Evolutionary conservation across 2,113 vertebrate genomes (phyloP), one percentile per base, ranked within the genome.

Genomic region (Herpetotheres cachinnans): DNA sequence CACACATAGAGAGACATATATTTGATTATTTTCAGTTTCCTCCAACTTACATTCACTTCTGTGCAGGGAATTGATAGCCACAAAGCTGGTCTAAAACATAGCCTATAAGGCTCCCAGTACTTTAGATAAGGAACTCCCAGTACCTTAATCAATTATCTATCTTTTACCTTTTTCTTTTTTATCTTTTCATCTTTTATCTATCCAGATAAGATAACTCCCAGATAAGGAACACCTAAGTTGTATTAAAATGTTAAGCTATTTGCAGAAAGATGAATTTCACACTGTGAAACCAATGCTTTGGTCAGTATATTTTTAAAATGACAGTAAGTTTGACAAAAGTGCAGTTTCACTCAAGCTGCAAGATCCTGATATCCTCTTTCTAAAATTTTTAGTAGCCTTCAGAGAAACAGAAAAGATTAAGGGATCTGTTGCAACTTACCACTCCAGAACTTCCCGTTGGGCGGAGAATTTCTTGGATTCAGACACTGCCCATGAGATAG

Each of bases 401-500:
- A 78, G n/a, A 58, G 20, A 67, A 66, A 58, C 29, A 59, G 12
- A 27, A 52, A 71, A 72, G 26, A 65, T 73, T 24, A n/a, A 11
- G 9, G 12, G 10, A 52, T 81, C 13, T 62, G 4, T 80, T 93
- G n/a, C 59, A 81, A 95, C 98, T 13, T 98, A 99, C 99, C 86
- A 7, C 97, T 98, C 96, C 96, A 96, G 93, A 98, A 98, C 38
- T 92, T 95, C 54, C 91, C 96, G 29, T 77, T 74, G 10, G 40
- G 25, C 42, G 96, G 98, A 50, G 20, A 26, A 52, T 81, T 79
- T 62, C 44, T 29, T 29, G 47, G 34, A 24, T 36, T 96, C 42
- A 95, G 42, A 71, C 99, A 99, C 13, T 95, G 95, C 4, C 99
- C 98, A 0, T 19, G 40, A 15, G 44, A 85, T 34, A 99, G 95